A percentile compares a stretch with the other conserved stretches of the same genome.
Evolutionary conservation across 1,140 invertebrate genomes (phyloP).

Genomic region (Cotesia chilonis): DNA sequence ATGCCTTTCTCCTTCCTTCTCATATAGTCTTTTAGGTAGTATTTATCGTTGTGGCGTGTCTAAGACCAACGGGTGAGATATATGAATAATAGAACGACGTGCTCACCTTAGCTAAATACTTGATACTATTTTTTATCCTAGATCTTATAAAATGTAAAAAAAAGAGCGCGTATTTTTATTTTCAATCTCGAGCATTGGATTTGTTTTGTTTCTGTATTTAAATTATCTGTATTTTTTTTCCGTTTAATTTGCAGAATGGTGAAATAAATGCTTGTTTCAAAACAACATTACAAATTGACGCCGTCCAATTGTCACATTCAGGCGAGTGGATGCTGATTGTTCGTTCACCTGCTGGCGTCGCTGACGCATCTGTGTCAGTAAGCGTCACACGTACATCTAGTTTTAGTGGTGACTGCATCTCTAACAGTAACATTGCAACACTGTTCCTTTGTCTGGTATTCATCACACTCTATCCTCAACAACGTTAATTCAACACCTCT

Average conservation of each 20-base stretch:
- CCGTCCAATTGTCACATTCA: conserved; percentile 66
- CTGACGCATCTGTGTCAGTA: conserved; percentile 67
- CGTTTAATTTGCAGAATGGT: conserved; percentile 61
- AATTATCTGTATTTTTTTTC: conserved; percentile 17
- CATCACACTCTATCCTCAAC: conserved; percentile 48
- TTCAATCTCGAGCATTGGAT: not conserved
- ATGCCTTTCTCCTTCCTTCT: not conserved
- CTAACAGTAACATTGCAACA: conserved; percentile 48
- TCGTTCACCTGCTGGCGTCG: conserved; percentile 67
- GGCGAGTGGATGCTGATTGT: conserved; percentile 71
- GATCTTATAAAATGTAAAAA: too few species aligned
- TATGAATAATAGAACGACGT: conserved; percentile 22
- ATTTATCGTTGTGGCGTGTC: conserved; percentile 35
- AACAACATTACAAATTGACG: conserved; percentile 65
- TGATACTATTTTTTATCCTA: conserved; percentile 26
- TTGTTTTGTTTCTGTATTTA: conserved; percentile 17
- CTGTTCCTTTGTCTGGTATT: conserved; percentile 53
- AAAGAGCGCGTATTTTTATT: not conserved
- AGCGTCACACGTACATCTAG: conserved; percentile 68
- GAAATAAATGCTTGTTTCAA: conserved; percentile 66
- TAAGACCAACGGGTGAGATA: conserved; percentile 8
- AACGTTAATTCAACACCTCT: conserved; percentile 42
- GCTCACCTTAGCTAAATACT: conserved; percentile 26
- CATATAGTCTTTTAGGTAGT: conserved; percentile 11
- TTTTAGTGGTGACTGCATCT: conserved; percentile 57